These are phyloP conservation scores for Holotrichia oblita DNA, from an alignment of 1,140 invertebrate species.

Conservation along the genomic window DNA sequence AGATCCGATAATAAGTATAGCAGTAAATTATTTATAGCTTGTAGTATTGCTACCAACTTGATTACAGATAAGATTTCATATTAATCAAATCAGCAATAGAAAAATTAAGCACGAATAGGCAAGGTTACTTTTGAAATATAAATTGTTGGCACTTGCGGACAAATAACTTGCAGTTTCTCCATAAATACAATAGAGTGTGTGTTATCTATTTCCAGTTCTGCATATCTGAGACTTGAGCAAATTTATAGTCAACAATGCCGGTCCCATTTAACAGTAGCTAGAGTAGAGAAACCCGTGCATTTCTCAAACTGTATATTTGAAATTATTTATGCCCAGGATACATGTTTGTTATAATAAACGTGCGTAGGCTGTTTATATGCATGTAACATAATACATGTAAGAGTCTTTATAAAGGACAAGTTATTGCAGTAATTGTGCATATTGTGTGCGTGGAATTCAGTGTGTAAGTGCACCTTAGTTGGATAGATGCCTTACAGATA, in stretches of 20 bases:
- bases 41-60: constrained; percentile 2
- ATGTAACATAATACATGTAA: constrained; percentile 36
- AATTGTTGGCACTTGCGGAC: constrained; percentile 27
- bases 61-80: constrained; percentile 5
- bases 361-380: constrained; percentile 34
- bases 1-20: not conserved
- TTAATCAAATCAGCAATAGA: not conserved
- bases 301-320: constrained; percentile 32
- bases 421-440: constrained; percentile 35
- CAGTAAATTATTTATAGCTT: not conserved
- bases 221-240: constrained; percentile 33
- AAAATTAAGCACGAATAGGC: not conserved
- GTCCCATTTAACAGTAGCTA: constrained; percentile 32
- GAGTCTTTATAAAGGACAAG: constrained; percentile 34
- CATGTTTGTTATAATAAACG: constrained; percentile 34
- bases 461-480: constrained; percentile 32
- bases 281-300: constrained; percentile 17
- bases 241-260: constrained; percentile 31
- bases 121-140: constrained; percentile 13
- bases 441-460: constrained; percentile 36
- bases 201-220: constrained; percentile 18
- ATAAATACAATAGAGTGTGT: constrained; percentile 17
- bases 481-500: constrained; percentile 31
- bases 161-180: constrained; percentile 25
- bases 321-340: constrained; percentile 36